A percentile compares a stretch with the other conserved stretches of the same genome.
Conservation (phyloP, 2,113 vertebrate genomes). For the Cyphotilapia sp. region DNA sequence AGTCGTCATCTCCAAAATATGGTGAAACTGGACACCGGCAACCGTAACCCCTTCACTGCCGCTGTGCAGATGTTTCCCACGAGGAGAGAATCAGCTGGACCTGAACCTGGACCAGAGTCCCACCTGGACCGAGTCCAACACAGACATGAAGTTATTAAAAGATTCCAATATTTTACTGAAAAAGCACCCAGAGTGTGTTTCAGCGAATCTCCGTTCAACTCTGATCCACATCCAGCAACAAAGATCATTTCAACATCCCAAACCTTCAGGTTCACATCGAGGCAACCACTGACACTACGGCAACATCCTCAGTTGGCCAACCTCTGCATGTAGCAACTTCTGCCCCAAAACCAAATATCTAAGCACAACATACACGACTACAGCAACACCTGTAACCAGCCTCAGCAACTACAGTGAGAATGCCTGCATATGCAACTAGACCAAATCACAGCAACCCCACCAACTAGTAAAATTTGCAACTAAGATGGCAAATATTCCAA, state of each 20-base stretch:
- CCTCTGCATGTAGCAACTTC: neutral
- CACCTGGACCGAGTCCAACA: neutral
- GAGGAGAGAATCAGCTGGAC: neutral
- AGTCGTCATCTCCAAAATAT: slow-evolving; percentile 59
- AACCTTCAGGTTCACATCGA: neutral
- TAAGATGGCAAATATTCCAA: neutral
- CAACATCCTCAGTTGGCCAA: neutral
- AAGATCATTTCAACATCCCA: neutral
- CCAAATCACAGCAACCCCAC: accelerated
- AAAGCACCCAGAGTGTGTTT: neutral
- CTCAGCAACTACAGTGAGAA: neutral
- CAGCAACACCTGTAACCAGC: neutral
- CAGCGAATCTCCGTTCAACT: accelerated
- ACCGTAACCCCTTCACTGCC: slow-evolving; percentile 45
- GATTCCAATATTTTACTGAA: neutral
- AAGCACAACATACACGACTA: neutral
- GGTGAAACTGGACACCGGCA: slow-evolving; percentile 63
- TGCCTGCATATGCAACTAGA: neutral
- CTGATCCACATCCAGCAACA: neutral
- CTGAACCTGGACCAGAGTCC: neutral
- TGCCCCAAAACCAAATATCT: neutral
- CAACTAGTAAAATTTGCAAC: neutral
- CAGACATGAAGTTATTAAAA: neutral
- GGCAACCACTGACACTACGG: neutral
- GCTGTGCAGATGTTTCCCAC: neutral